phyloP scores from a whole-genome alignment of 2,113 vertebrate species.

The Corythoichthys haematopterus region DNA sequence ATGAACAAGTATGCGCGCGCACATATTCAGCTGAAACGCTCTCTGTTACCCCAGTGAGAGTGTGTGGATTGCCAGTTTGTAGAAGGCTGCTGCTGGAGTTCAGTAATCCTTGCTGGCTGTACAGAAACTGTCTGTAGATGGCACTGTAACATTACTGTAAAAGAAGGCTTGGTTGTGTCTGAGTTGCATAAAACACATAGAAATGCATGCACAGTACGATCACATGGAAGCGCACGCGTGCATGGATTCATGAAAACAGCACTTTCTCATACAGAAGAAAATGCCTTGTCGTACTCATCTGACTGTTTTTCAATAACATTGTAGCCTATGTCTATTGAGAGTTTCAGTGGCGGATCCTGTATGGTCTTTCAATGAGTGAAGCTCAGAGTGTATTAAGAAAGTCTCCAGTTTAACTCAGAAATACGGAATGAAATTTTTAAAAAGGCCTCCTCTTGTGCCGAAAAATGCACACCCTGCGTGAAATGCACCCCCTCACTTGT shows the following conservation, averaged over 20 bases:
- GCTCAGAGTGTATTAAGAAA: neutral
- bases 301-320: neutral
- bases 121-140: slow-evolving; percentile 54
- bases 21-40: slow-evolving; percentile 28
- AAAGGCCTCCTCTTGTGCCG: too few species aligned
- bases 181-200: neutral
- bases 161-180: neutral
- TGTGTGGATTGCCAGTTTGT: slow-evolving; percentile 43
- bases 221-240: slow-evolving; percentile 9
- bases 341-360: neutral
- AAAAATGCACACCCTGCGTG: too few species aligned
- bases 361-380: neutral
- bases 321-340: neutral
- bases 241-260: slow-evolving; percentile 10
- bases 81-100: slow-evolving; percentile 29
- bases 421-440: too few species aligned
- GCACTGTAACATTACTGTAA: slow-evolving; percentile 59
- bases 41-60: slow-evolving; percentile 51
- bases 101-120: neutral
- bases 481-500: too few species aligned
- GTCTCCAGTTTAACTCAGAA: too few species aligned
- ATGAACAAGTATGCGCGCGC: slow-evolving; percentile 9
- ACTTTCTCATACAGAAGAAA: slow-evolving; percentile 6
- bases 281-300: slow-evolving; percentile 4
- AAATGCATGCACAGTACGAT: slow-evolving; percentile 3